phyloP scores from a whole-genome alignment of 2,888 invertebrate genomes.

The Gortyna flavago region DNA sequence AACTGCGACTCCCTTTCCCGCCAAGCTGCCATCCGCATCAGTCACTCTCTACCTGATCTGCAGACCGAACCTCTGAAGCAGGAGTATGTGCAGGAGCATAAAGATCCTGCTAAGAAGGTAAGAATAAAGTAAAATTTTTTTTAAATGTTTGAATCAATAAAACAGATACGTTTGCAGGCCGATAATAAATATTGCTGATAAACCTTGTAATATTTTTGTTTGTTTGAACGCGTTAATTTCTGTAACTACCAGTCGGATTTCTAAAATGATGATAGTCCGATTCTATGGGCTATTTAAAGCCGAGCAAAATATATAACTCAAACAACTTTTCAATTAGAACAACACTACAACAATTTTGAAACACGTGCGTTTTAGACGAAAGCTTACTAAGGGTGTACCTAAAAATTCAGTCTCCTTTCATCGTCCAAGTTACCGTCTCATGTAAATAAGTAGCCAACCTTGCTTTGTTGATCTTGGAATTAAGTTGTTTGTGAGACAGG shows the following conservation, averaged over 20 bases:
- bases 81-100: slow-evolving; percentile 93
- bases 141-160: not conserved
- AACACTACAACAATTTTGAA: not conserved
- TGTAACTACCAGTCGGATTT: too few relatives aligned
- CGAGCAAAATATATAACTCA: too few relatives aligned
- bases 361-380: not conserved
- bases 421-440: not conserved
- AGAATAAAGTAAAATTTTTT: slow-evolving; percentile 29
- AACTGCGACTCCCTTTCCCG: slow-evolving; percentile 90
- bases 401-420: not conserved
- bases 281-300: too few relatives aligned
- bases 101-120: slow-evolving; percentile 93
- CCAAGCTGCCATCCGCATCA: slow-evolving; percentile 93
- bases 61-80: slow-evolving; percentile 92
- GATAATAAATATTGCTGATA: not conserved
- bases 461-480: slow-evolving; percentile 24
- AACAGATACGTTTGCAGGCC: not conserved
- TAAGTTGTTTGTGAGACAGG: slow-evolving; percentile 12
- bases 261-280: too few relatives aligned
- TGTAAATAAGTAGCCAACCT: slow-evolving; percentile 4
- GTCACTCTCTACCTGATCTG: slow-evolving; percentile 93
- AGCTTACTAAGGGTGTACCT: not conserved
- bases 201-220: too few relatives aligned
- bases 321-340: not conserved
- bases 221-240: too few relatives aligned